These are phyloP conservation scores for Ciconia maguari DNA, from an alignment of 2,113 vertebrate genomes.

Conservation along the genomic window DNA sequence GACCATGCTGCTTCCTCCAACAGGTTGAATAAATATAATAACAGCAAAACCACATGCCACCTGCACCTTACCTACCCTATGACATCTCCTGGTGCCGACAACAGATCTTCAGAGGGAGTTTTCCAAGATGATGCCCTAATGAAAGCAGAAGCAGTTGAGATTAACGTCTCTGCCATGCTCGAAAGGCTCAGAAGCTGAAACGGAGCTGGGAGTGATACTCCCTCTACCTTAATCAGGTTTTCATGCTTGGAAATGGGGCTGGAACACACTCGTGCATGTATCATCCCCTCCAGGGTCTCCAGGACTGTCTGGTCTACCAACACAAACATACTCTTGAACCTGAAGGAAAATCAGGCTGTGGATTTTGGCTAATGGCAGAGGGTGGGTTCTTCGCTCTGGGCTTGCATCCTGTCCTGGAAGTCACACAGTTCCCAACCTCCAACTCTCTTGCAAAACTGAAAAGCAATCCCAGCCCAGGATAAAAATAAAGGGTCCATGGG, in stretches of 20 bases:
- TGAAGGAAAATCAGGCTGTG: background rate
- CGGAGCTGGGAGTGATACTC: background rate
- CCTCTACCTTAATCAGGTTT: background rate
- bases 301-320: background rate
- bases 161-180: background rate
- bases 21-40: background rate
- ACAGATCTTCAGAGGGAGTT: background rate
- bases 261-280: background rate
- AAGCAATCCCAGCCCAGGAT: background rate
- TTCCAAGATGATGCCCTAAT: background rate
- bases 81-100: background rate
- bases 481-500: constrained; percentile 22
- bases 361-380: constrained; percentile 14
- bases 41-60: background rate
- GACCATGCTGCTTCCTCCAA: background rate
- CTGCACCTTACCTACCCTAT: background rate
- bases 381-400: background rate
- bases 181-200: background rate
- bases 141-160: background rate
- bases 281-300: background rate
- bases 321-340: background rate
- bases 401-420: constrained; percentile 28
- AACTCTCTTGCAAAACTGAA: background rate
- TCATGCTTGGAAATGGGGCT: background rate
- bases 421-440: background rate